phyloP scores from a whole-genome alignment of 1,140 invertebrate species.

The Helicoverpa armigera region DNA sequence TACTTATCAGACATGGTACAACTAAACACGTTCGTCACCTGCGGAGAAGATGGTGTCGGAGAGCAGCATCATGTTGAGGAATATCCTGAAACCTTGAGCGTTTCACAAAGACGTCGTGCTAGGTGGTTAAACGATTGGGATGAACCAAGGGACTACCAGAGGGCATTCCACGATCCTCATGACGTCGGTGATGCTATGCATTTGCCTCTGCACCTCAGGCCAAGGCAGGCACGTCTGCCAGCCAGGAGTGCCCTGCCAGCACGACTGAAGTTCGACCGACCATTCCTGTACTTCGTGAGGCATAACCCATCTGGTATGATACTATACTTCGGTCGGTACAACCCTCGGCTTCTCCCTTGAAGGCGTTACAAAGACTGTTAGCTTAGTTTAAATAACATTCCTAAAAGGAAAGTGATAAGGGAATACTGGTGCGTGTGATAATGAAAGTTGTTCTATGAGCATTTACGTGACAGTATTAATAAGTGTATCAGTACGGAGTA shows the following conservation, averaged over 20 bases:
- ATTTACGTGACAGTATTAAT: slow-evolving; percentile 85
- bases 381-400: slow-evolving; percentile 81
- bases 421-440: slow-evolving; percentile 80
- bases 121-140: slow-evolving; percentile 78
- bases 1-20: slow-evolving; percentile 93
- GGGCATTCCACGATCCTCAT: slow-evolving; percentile 89
- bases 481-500: slow-evolving; percentile 70
- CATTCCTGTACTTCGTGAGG: slow-evolving; percentile 94
- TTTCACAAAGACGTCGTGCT: slow-evolving; percentile 70
- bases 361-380: slow-evolving; percentile 79
- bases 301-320: slow-evolving; percentile 96
- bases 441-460: slow-evolving; percentile 72
- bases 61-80: slow-evolving; percentile 92
- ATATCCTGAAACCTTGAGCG: slow-evolving; percentile 89
- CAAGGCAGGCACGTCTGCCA: slow-evolving; percentile 90
- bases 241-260: slow-evolving; percentile 86
- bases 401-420: slow-evolving; percentile 82
- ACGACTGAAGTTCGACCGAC: slow-evolving; percentile 93
- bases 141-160: slow-evolving; percentile 86
- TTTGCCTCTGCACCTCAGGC: slow-evolving; percentile 89
- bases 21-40: slow-evolving; percentile 92
- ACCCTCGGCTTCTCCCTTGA: slow-evolving; percentile 92
- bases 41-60: slow-evolving; percentile 90
- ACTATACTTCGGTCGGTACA: slow-evolving; percentile 94
- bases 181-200: slow-evolving; percentile 88